Evolutionary conservation across 1,140 invertebrate genomes (phyloP), one percentile per base, ranked within the genome.

Genomic region (Megathymus violae): DNA sequence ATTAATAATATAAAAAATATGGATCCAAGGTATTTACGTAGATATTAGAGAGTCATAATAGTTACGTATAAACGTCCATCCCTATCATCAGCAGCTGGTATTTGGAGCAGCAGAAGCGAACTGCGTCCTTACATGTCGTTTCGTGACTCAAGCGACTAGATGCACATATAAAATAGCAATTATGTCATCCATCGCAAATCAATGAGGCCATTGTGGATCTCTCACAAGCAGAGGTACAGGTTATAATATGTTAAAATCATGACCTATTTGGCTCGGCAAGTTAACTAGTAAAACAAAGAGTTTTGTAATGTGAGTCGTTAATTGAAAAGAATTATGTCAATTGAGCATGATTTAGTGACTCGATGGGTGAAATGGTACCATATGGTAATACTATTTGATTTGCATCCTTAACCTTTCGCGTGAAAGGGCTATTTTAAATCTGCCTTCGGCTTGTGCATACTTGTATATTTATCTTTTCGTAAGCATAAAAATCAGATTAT

Each of bases 141-240:
- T 44, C 51, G 52, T 56, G 52, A 56, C 52, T 58, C 40, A 58
- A 15, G 41, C 54, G 43, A 31, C 54, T 59, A 43, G 27, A 58
- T 46, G 31, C 43, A 59, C 54, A 59, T 59, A 59, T 43, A 59
- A 59, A 59, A 47, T 43, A 36, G 27, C 54, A 59, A 59, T 59
- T 59, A 59, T 59, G 41, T 58, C 54, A 58, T 46, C 25, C 41
- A 25, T 11, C 44, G 41, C 54, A 58, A 58, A 58, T 58, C 54
- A 58, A 58, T 58, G 41, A 58, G 54, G 25, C 54, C 46, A 58
- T 58, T 46, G 54, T 27, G 19, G 5, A 56, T 27, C 22, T 46
- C 9, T 27, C 13, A 58, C 25, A 34, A 43, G 25, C 15, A 46
- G 17, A 44, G 9, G 41, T 43, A 6, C 38, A 51, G 17, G 36